Evolutionary conservation across 2,888 invertebrate species (phyloP), one percentile per base, ranked within the genome.

Genomic region (Heliconius charithonia): DNA sequence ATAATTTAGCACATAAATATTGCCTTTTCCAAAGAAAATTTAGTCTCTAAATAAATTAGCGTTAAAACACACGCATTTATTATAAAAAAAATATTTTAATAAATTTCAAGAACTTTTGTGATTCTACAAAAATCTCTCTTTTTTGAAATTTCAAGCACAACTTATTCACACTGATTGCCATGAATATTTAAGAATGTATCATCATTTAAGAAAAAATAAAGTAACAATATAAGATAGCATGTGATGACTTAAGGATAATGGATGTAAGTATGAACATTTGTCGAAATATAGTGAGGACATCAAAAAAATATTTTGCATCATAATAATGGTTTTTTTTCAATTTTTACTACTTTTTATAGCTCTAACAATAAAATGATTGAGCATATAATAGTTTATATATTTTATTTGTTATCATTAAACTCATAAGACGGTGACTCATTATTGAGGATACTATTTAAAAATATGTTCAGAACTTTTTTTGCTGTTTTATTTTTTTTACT

Each of bases 1-100:
- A 78, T 83, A 83, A 80, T 82, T 82, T 84, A 81, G 78, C 72
- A 80, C 77, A 76, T 79, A 78, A 77, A 80, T 80, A 82, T 79
- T 79, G 77, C 77, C 25, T 59, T 67, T 69, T 67, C 32, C 27
- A 65, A 70, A 63, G 62, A 78, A 71, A 78, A 56, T 76, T 75
- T 75, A 51, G 63, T 74, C 22, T 59, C 37, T 7, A 63, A 59
- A 41, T 45, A 41, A 19, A n/a, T n/a, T 56, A 22, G 13, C 56
- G 56, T n/a, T 59, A 32, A 22, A 7, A 32, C 59, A 71, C 71
- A 59, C 72, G 16, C 29, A 72, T 72, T 59, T 56, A 25, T 1
- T 59, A 59, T 32, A 32, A 59, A 56, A 59, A 72, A 32, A 51
- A 25, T 27, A 7, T 19, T 51, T 6, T 12, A 71, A 27, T 22